Conservation (phyloP, 1,140 invertebrate species). For the Cepaea nemoralis region DNA sequence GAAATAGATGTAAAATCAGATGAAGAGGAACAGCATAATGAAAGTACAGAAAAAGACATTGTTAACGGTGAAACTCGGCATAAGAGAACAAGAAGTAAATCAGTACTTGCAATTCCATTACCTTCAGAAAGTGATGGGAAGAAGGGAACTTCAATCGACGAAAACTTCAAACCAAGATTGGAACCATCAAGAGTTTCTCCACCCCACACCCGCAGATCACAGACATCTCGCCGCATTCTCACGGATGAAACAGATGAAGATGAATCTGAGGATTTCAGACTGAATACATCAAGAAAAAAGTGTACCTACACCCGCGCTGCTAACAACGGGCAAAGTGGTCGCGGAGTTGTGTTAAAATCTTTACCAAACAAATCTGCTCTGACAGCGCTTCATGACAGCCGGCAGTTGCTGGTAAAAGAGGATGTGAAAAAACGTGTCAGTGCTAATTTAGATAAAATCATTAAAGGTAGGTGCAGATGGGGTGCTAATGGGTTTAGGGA, state of each 20-base stretch:
- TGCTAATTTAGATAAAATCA: neutral
- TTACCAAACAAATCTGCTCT: slow-evolving; percentile 55
- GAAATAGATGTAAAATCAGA: neutral
- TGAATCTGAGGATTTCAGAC: slow-evolving; percentile 2
- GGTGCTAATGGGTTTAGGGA: slow-evolving; percentile 46
- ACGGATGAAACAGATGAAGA: slow-evolving; percentile 29
- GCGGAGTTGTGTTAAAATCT: slow-evolving; percentile 39
- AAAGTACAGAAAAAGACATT: neutral
- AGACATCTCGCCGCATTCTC: neutral
- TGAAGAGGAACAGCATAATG: neutral
- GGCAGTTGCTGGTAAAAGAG: slow-evolving; percentile 56
- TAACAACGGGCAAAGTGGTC: neutral
- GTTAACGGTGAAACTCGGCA: neutral
- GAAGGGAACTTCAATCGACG: slow-evolving; percentile 12
- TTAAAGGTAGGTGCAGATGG: slow-evolving; percentile 19
- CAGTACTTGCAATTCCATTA: too few species aligned
- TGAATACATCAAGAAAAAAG: neutral
- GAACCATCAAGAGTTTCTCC: neutral
- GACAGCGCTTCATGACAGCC: slow-evolving; percentile 48
- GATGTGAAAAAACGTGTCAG: slow-evolving; percentile 42
- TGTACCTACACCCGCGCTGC: neutral
- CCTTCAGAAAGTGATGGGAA: neutral
- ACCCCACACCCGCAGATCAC: neutral
- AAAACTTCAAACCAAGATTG: slow-evolving; percentile 19
- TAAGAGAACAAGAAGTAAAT: neutral